Percentiles rank a stretch among this genome's conserved stretches.
phyloP scores from a whole-genome alignment of 2,888 invertebrate species.

The Polietes domitor region DNA sequence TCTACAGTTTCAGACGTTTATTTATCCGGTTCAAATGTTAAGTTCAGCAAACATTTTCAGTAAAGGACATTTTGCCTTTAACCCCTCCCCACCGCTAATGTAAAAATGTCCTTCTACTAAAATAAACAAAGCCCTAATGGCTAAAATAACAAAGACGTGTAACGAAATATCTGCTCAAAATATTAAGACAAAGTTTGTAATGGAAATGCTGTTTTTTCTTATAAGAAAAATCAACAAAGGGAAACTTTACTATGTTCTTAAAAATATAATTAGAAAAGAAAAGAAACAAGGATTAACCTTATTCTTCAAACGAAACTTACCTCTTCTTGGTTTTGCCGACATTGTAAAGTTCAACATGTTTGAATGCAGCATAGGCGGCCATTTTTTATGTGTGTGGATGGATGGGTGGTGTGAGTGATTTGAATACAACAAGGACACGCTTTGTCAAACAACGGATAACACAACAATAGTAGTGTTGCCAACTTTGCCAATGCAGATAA shows the following conservation, averaged over 20 bases:
- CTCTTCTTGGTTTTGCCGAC: conserved; percentile 96
- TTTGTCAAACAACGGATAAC: conserved; percentile 22
- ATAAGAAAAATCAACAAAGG: background rate
- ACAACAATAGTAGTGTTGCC: conserved; percentile 37
- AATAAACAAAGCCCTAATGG: background rate
- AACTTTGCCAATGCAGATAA: conserved; percentile 29
- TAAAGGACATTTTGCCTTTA: too few relatives aligned
- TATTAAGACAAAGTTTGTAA: too few relatives aligned
- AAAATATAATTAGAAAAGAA: background rate
- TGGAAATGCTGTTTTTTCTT: too few relatives aligned
- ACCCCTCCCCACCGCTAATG: too few relatives aligned
- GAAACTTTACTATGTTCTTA: background rate
- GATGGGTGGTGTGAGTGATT: background rate
- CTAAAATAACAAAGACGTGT: background rate
- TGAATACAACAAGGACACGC: conserved; percentile 33
- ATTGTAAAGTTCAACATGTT: conserved; percentile 96
- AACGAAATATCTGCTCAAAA: background rate
- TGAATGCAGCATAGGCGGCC: conserved; percentile 96
- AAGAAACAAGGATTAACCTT: background rate
- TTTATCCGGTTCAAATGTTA: too few relatives aligned
- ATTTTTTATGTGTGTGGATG: conserved; percentile 79
- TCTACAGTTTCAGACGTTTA: too few relatives aligned
- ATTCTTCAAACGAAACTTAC: conserved; percentile 81
- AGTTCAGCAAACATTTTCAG: too few relatives aligned
- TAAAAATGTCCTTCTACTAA: too few relatives aligned